Evolutionary conservation across 2,113 vertebrate species (phyloP).

Genomic region (Dasypus novemcinctus): DNA sequence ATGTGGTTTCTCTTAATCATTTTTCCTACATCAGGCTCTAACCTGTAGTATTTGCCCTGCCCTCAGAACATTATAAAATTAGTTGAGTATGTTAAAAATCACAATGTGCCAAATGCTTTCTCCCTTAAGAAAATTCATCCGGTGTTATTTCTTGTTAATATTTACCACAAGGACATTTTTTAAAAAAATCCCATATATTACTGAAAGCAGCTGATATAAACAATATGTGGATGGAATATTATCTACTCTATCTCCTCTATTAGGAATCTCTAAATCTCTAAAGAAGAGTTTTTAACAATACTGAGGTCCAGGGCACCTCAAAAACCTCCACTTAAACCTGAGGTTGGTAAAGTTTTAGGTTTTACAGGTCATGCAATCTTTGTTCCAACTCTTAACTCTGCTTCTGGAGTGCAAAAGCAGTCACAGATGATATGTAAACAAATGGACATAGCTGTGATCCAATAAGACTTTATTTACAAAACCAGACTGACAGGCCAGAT

Average conservation of each 20-base stretch:
- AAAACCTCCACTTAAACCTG: not conserved
- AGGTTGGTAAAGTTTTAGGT: not conserved
- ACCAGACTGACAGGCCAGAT: not conserved
- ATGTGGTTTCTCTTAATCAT: not conserved
- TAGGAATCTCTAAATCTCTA: not conserved
- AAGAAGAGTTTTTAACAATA: not conserved
- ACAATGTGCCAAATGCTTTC: not conserved
- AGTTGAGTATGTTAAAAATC: not conserved
- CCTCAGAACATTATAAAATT: not conserved
- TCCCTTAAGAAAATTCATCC: not conserved
- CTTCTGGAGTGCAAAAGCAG: not conserved
- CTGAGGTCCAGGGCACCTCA: not conserved
- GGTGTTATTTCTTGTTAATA: not conserved
- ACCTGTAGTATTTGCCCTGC: not conserved
- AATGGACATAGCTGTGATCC: rapidly evolving
- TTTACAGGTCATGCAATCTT: not conserved
- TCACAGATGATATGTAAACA: not conserved
- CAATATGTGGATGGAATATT: not conserved
- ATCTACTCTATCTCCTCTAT: not conserved
- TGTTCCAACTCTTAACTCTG: not conserved
- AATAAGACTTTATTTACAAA: not conserved
- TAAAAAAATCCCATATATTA: not conserved
- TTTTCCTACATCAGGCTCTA: not conserved
- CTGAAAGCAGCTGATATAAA: not conserved
- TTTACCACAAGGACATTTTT: not conserved